Evolutionary conservation across 1,140 invertebrate genomes (phyloP).

Genomic region (Sweltsa coloradensis): DNA sequence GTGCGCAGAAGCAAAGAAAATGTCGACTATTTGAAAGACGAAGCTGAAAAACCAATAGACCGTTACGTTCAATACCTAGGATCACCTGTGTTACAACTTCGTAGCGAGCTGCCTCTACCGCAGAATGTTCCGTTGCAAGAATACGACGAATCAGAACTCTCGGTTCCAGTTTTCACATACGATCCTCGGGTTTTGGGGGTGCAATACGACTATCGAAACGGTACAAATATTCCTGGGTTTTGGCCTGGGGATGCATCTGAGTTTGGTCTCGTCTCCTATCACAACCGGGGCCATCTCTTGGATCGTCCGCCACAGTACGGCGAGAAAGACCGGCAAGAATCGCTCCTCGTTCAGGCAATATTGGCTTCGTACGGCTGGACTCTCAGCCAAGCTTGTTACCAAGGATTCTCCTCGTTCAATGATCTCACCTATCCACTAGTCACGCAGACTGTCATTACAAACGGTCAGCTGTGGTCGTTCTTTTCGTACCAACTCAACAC

Average conservation of each 20-base stretch:
- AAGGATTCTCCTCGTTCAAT: constrained; percentile 78
- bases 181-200: constrained; percentile 45
- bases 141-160: constrained; percentile 36
- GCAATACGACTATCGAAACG: constrained; percentile 36
- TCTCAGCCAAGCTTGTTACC: constrained; percentile 64
- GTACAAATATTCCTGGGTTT: constrained; percentile 63
- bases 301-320: constrained; percentile 30
- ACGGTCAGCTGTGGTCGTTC: constrained; percentile 73
- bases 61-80: constrained; percentile 52
- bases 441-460: constrained; percentile 71
- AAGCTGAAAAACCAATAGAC: constrained; percentile 40
- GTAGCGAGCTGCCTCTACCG: constrained; percentile 46
- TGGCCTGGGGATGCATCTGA: constrained; percentile 64
- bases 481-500: constrained; percentile 85
- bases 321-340: constrained; percentile 40
- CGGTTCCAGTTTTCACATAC: constrained; percentile 39
- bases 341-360: constrained; percentile 56
- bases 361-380: constrained; percentile 68
- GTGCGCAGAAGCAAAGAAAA: constrained; percentile 29
- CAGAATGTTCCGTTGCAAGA: constrained; percentile 43
- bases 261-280: constrained; percentile 63
- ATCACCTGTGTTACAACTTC: constrained; percentile 46
- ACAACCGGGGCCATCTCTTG: constrained; percentile 43
- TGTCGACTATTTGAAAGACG: constrained; percentile 25
- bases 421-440: constrained; percentile 80